Conservation (phyloP, 2,113 vertebrate species). For the Machaerirhynchus nigripectus region DNA sequence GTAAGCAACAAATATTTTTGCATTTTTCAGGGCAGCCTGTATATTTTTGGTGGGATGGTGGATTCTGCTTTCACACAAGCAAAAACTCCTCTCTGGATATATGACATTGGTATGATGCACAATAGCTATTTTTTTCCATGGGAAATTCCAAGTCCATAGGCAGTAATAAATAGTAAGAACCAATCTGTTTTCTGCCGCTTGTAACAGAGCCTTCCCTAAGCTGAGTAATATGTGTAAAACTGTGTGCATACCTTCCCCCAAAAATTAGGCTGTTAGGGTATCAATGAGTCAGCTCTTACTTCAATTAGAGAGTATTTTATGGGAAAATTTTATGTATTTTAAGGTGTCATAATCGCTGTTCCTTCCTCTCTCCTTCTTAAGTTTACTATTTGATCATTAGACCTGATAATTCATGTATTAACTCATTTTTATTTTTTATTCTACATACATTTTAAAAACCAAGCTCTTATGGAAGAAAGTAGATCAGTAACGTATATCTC, state of each 20-base stretch:
- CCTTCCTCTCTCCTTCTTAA: neutral
- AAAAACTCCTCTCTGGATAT: constrained; percentile 81
- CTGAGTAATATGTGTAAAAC: neutral
- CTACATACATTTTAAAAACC: neutral
- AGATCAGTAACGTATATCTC: neutral
- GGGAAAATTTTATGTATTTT: neutral
- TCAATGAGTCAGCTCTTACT: neutral
- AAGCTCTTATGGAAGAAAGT: neutral
- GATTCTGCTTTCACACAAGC: constrained; percentile 77
- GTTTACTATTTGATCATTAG: neutral
- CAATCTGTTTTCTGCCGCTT: neutral
- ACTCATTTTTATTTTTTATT: neutral
- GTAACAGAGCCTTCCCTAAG: neutral
- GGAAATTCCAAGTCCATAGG: neutral
- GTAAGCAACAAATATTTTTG: neutral
- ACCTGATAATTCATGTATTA: neutral
- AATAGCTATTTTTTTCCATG: neutral
- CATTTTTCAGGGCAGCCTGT: constrained; percentile 74
- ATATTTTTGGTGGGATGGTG: constrained; percentile 83
- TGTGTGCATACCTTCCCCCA: neutral
- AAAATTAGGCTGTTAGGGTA: neutral
- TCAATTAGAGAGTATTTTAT: neutral
- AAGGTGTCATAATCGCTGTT: neutral
- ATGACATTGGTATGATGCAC: constrained; percentile 73
- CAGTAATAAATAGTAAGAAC: neutral